Percentiles rank a stretch among this genome's conserved stretches.
Evolutionary conservation across 2,888 invertebrate genomes (phyloP).

Genomic region (Apamea anceps): DNA sequence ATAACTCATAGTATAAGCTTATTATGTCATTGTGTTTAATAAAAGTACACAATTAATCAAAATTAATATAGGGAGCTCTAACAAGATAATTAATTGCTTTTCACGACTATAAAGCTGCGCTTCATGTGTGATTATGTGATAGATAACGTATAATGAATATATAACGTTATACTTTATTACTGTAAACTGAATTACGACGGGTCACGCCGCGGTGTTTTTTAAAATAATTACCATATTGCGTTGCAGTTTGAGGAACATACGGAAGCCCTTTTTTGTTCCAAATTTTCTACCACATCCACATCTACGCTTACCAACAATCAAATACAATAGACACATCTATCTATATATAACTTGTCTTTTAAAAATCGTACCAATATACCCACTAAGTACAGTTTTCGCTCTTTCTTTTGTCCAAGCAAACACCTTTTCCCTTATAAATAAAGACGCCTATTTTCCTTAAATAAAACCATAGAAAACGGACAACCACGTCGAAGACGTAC

Average conservation of each 20-base stretch:
- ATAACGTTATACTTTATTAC: background rate
- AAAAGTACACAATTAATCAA: background rate
- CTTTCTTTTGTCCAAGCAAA: background rate
- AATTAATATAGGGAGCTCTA: background rate
- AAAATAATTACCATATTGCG: background rate
- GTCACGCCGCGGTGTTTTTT: background rate
- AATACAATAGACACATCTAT: background rate
- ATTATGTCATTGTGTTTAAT: background rate
- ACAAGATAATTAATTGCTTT: conserved; percentile 11
- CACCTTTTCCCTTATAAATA: too few relatives aligned
- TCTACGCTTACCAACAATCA: background rate
- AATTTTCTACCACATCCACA: too few relatives aligned
- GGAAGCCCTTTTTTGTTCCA: background rate
- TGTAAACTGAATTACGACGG: background rate
- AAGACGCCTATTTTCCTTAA: background rate
- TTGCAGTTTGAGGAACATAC: background rate
- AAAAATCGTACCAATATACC: too few relatives aligned
- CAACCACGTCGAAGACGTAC: background rate
- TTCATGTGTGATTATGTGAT: background rate
- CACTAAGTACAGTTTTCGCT: background rate
- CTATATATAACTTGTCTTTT: background rate
- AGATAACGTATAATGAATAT: background rate
- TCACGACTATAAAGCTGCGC: background rate
- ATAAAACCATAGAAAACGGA: background rate
- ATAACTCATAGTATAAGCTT: background rate